Evolutionary conservation across 2,797 vertebrate species (phyloP), one percentile per base, ranked within the genome.

Genomic region (Sebastes alutus): DNA sequence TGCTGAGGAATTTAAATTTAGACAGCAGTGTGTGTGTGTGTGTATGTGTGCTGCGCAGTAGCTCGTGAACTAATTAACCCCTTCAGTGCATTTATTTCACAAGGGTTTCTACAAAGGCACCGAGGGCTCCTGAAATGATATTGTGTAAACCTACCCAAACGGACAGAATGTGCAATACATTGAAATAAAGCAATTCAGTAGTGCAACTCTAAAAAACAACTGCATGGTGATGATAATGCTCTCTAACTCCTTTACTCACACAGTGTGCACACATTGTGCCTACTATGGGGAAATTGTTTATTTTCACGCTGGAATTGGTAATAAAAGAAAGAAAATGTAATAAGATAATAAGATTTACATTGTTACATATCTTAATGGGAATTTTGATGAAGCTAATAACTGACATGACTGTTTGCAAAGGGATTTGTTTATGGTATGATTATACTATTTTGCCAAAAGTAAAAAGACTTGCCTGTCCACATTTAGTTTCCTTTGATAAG

Each of bases 61-160:
- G 52, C 33, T 25, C 11, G 29, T 52, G 35, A 62, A 59, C 56
- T n/a, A 46, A 65, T 88, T 86, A 88, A 92, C 92, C 72, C 63
- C 1, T 78, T 86, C 78, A 59, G 2, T 49, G 16, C 78, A 8
- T 64, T 54, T 4, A 52, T 10, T 60, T 54, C 10, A 32, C 4
- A 10, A 11, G n/a, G 18, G 18, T 46, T 74, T 56, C 30, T 32
- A 35, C 32, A 29, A 8, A 20, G 18, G 23, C 42, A 29, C 1
- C 0, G 20, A 65, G 42, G 4, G 8, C 38, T 23, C 25, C 27
- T 20, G 33, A 22, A 13, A 59, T 32, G 2, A 59, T 22, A 38
- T n/a, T 30, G 25, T 49, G 42, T 0, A 7, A 20, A 59, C 33
- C 25, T n/a, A 7, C 6, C 32, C 33, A 29, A 33, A 69, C 7